Conservation (phyloP, 92 coral and sea anemone genomes). For the Nematostella vectensis region DNA sequence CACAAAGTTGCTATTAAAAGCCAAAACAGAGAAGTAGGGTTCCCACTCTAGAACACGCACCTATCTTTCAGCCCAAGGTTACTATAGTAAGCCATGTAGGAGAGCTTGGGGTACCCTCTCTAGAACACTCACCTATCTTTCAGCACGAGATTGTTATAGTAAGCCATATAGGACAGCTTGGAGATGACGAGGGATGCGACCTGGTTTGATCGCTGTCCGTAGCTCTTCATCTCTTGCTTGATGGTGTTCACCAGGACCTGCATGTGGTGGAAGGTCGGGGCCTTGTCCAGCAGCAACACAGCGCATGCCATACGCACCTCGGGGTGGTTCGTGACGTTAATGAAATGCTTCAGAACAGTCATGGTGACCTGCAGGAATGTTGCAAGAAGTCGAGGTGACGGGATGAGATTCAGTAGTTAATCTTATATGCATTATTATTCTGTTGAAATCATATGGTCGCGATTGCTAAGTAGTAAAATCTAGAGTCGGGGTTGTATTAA, state of each 20-base stretch:
- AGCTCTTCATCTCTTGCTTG: conserved; percentile 41
- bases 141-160: conserved; percentile 33
- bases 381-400: background rate
- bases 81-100: conserved; percentile 50
- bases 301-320: conserved; percentile 86
- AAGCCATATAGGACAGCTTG: conserved; percentile 57
- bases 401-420: no score
- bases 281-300: conserved; percentile 43
- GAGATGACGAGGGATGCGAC: conserved; percentile 71
- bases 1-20: no score
- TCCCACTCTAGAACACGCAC: conserved; percentile 17
- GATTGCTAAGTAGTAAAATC: no score
- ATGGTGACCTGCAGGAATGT: conserved; percentile 44
- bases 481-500: no score
- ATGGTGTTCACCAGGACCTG: conserved; percentile 56
- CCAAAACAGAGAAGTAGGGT: no score
- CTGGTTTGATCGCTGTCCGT: conserved; percentile 74
- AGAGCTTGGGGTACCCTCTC: conserved; percentile 41
- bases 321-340: conserved; percentile 41
- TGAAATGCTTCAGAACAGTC: conserved; percentile 37
- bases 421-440: no score
- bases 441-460: no score
- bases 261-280: conserved; percentile 54
- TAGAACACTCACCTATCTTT: conserved; percentile 36
- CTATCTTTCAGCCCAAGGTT: conserved; percentile 38